Evolutionary conservation across 2,888 invertebrate species (phyloP), one percentile per base, ranked within the genome.

Genomic region (Pedicia rivosa): DNA sequence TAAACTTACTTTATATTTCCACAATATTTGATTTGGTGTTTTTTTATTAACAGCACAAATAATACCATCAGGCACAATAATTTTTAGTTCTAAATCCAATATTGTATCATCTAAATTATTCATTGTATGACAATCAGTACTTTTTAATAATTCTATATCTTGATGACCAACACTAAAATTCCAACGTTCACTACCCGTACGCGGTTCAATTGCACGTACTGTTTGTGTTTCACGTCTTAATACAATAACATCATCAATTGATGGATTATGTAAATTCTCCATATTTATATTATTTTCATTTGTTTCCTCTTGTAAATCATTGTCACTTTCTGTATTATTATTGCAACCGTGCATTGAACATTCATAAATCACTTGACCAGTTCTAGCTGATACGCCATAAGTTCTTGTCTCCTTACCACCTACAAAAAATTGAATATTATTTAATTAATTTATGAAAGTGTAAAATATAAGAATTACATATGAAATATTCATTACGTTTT

Each of bases 111-210:
- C 55, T 28, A 44, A 54, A 10, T 48, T 50, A n/a, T 49, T 38
- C 31, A 48, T 47, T 35, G 51, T 44, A 37, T 54, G 58, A 40
- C 77, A 77, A 41, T 69, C 68, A 25, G 54, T 52, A 31, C 62
- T 58, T 38, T 63, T 60, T 38, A 67, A 50, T 50, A 78, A 40
- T 38, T 76, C 75, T 35, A 92, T 53, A 47, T 90, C 80, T 57
- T 91, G 87, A 46, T 83, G 78, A 0, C 83, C 90, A 15, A 94
- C 92, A 57, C 90, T 91, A 57, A 91, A 94, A 65, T 94, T 94
- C 94, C 94, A 94, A 53, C 90, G 65, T 65, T 95, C 94, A 30
- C 63, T 58, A 3, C 95, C 94, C 8, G 78, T 74, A 36, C 79
- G 68, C 1, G 90, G 81, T 53, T 94, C 92, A 4, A 91, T 70